Evolutionary conservation across 92 coral and sea anemone species (phyloP), one percentile per base, ranked within the genome.

Genomic region (Phenganax marumi): DNA sequence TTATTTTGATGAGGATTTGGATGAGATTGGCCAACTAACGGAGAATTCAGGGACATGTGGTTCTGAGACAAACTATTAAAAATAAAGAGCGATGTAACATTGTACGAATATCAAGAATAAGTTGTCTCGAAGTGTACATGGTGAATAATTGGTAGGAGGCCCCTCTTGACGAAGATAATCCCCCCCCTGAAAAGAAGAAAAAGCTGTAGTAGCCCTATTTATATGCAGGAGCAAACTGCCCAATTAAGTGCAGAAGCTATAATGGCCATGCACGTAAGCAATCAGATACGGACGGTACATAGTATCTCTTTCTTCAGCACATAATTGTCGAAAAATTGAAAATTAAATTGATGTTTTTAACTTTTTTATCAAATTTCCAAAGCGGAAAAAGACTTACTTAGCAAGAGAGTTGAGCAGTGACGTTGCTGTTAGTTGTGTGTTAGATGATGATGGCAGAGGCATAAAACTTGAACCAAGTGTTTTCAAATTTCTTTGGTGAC

Each of bases 321-420:
- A 33, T 5, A 33, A 33, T 33, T 33, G 43, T 33, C 43, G 43
- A 33, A 33, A 33, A 33, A 33, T 5, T 33, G 3, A 33, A 33
- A 33, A 2, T 33, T 33, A 5, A 33, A 8, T 13, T 56, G 16
- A 56, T 56, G 7, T 56, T 2, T 56, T 1, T 1, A 56, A 56
- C 63, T 13, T 19, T 13, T 13, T 14, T 8, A 13, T 13, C 63
- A 13, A 13, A 8, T 8, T 14, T 56, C 17, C 21, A 8, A 14
- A 56, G 7, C 5, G 16, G 48, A 21, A 33, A 62, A 66, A 66
- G 26, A 74, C 81, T 56, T 56, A 76, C 81, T 49, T 76, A 25
- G 69, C 81, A 7, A 76, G 47, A 76, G 81, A 76, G 52, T 76
- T 76, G 50, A 76, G 65, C 10, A 76, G 81, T 54, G 81, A 76